These are phyloP conservation scores for Caenorhabditis sp. DNA, from an alignment of 2,888 invertebrate genomes.

Conservation along the genomic window DNA sequence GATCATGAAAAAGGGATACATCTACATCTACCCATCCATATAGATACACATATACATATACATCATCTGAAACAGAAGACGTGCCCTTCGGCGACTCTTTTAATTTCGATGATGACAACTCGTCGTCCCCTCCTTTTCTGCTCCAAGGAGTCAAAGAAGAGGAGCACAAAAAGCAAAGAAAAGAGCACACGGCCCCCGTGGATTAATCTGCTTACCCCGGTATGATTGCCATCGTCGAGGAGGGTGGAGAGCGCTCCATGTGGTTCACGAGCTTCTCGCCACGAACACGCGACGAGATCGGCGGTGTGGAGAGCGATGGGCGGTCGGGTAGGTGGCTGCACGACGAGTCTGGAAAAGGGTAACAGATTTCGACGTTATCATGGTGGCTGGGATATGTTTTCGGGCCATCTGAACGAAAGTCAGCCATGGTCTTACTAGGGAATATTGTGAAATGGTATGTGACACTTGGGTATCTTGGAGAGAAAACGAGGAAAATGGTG, in stretches of 20 bases:
- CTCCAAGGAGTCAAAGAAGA: constrained; percentile 3
- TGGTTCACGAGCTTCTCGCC: constrained; percentile 66
- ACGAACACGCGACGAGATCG: constrained; percentile 64
- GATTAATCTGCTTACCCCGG: constrained; percentile 64
- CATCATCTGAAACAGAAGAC: constrained; percentile 29
- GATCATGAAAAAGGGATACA: constrained; percentile 4
- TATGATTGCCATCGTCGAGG: constrained; percentile 54
- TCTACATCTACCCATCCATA: constrained; percentile 15
- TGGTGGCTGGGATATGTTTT: too few species aligned
- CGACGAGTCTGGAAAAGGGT: constrained; percentile 53
- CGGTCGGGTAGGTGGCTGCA: constrained; percentile 30
- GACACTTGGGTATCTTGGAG: too few species aligned
- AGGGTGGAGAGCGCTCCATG: constrained; percentile 64
- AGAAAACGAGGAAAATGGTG: too few species aligned
- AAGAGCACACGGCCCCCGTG: constrained; percentile 23
- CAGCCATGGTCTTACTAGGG: too few species aligned
- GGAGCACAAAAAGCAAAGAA: constrained; percentile 9
- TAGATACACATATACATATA: constrained; percentile 19
- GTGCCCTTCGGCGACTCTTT: constrained; percentile 60
- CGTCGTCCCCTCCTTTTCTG: constrained; percentile 2
- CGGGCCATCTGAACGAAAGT: too few species aligned
- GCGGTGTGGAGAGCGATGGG: constrained; percentile 45
- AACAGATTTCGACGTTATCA: too few species aligned
- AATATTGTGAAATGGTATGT: too few species aligned
- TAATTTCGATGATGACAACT: constrained; percentile 48